Evolutionary conservation across 2,113 vertebrate species (phyloP).

Genomic region (Strigops habroptila): DNA sequence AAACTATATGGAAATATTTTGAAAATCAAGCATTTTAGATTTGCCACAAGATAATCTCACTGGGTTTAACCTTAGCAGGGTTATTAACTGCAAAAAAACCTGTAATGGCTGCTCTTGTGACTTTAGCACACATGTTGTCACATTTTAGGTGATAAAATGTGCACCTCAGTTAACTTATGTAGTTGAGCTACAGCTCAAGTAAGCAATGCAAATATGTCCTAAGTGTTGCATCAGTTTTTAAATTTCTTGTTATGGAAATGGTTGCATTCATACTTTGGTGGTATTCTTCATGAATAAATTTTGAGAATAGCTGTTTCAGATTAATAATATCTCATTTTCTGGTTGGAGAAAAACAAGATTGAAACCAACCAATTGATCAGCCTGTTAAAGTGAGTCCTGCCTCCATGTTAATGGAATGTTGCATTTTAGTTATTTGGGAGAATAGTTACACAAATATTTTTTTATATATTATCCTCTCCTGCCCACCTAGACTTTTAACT

Average conservation of each 20-base stretch:
- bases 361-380: neutral
- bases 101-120: neutral
- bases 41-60: neutral
- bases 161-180: neutral
- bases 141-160: neutral
- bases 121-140: neutral
- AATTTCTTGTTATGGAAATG: neutral
- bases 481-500: neutral
- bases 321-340: slow-evolving; percentile 3
- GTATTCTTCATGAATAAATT: neutral
- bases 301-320: neutral
- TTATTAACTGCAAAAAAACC: neutral
- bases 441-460: neutral
- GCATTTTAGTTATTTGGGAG: neutral
- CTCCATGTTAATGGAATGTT: neutral
- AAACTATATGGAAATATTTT: neutral
- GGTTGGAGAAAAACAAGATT: neutral
- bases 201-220: neutral
- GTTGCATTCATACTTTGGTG: neutral
- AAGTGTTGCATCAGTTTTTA: neutral
- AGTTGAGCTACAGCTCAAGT: neutral
- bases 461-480: neutral
- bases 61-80: neutral
- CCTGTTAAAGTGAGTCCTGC: neutral
- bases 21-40: neutral